These are phyloP conservation scores for Netelia virgata DNA, from an alignment of 2,888 invertebrate genomes.

Conservation along the genomic window DNA sequence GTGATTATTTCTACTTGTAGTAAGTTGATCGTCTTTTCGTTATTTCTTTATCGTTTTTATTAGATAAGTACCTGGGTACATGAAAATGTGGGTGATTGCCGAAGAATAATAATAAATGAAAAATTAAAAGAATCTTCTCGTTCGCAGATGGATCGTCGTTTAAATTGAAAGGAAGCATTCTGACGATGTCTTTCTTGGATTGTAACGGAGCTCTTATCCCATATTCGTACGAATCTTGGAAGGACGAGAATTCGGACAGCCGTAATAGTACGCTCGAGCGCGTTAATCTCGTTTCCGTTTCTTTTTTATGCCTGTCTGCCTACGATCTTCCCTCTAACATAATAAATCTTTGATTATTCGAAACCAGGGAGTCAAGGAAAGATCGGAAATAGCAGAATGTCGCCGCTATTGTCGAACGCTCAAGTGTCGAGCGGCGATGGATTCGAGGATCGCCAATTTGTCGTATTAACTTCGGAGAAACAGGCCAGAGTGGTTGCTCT, in stretches of 20 bases:
- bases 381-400: constrained; percentile 89
- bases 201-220: constrained; percentile 96
- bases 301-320: not conserved
- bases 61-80: no score
- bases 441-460: constrained; percentile 94
- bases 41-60: not conserved
- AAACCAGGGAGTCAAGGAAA: constrained; percentile 79
- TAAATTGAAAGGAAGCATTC: constrained; percentile 97
- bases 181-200: constrained; percentile 98
- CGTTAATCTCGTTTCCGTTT: not conserved
- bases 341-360: constrained; percentile 10
- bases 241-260: constrained; percentile 91
- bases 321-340: not conserved
- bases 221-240: constrained; percentile 96
- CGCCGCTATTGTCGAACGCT: constrained; percentile 88
- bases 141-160: constrained; percentile 96
- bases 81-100: not conserved
- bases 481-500: constrained; percentile 97
- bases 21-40: constrained; percentile 83
- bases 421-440: constrained; percentile 84
- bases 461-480: constrained; percentile 97
- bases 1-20: constrained; percentile 95
- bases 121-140: not conserved
- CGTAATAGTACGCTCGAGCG: constrained; percentile 79
- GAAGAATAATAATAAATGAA: not conserved